Conservation (phyloP, 1,140 invertebrate species). For the Meteorus sp. region DNA sequence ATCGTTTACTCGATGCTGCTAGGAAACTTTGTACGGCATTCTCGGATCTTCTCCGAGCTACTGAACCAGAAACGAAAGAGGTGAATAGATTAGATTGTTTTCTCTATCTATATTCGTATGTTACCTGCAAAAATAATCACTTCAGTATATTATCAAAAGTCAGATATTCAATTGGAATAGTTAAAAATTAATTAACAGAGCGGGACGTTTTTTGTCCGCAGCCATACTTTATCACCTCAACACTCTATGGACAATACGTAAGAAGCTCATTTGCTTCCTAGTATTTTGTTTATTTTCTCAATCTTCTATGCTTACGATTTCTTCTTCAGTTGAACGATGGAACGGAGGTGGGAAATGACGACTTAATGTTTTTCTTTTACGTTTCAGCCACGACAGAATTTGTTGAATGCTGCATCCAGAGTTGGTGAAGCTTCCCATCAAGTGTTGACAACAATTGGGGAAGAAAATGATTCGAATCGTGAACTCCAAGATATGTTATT, state of each 20-base stretch:
- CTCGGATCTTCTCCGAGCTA: slow-evolving; percentile 90
- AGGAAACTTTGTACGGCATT: slow-evolving; percentile 91
- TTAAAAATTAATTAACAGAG: background rate
- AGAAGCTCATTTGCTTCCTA: slow-evolving; percentile 37
- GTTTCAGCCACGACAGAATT: slow-evolving; percentile 81
- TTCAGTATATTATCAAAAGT: background rate
- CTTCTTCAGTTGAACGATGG: too few relatives aligned
- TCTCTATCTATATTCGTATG: background rate
- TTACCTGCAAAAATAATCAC: background rate
- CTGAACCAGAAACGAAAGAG: slow-evolving; percentile 91
- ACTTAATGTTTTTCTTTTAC: too few relatives aligned
- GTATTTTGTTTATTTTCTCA: too few relatives aligned
- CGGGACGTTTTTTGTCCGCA: slow-evolving; percentile 31
- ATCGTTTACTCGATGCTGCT: slow-evolving; percentile 88
- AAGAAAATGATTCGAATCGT: slow-evolving; percentile 79
- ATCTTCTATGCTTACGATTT: too few relatives aligned
- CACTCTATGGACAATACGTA: slow-evolving; percentile 52
- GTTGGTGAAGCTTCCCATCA: slow-evolving; percentile 95
- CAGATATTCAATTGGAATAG: background rate
- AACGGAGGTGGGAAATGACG: too few relatives aligned
- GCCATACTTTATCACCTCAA: slow-evolving; percentile 49
- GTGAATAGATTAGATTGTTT: slow-evolving; percentile 49
- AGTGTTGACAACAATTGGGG: slow-evolving; percentile 93
- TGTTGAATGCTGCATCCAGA: slow-evolving; percentile 90
- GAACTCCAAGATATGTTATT: slow-evolving; percentile 85